phyloP scores from a whole-genome alignment of 2,113 vertebrate genomes.

The Tor tambroides region DNA sequence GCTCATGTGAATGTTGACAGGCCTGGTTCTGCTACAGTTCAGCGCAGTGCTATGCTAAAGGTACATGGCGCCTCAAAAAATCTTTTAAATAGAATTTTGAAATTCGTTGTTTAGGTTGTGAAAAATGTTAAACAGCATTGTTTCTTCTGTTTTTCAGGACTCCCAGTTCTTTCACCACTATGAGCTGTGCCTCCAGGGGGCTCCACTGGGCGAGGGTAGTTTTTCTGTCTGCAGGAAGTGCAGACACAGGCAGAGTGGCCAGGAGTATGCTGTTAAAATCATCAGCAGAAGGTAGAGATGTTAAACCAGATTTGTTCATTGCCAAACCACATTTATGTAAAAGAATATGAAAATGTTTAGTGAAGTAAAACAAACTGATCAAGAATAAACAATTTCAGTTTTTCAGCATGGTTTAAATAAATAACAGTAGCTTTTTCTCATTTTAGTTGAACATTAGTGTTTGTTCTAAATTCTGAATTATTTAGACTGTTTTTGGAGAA shows the following conservation, averaged over 20 bases:
- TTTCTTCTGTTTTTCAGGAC: constrained; percentile 73
- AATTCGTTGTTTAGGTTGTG: no score
- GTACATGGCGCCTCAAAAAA: constrained; percentile 63
- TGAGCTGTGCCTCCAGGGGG: constrained; percentile 83
- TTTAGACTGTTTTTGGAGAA: not conserved
- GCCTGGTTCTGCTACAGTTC: constrained; percentile 82
- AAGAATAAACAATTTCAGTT: no score
- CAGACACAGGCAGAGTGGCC: constrained; percentile 81
- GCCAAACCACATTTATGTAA: not conserved
- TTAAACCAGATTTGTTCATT: not conserved
- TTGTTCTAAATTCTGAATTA: not conserved
- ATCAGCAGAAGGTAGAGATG: constrained; percentile 84
- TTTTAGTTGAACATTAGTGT: not conserved
- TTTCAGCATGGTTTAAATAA: no score
- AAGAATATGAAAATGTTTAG: not conserved
- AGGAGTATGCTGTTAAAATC: constrained; percentile 90
- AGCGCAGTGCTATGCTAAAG: constrained; percentile 88
- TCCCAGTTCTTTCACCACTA: constrained; percentile 91
- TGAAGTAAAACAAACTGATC: no score
- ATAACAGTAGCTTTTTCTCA: no score
- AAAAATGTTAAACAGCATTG: not conserved
- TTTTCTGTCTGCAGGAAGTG: constrained; percentile 91
- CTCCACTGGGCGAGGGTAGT: constrained; percentile 86
- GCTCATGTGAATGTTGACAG: constrained; percentile 75
- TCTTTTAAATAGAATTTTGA: not conserved